A percentile compares a stretch with the other conserved stretches of the same genome.
These are phyloP conservation scores for Athene cunicularia DNA, from an alignment of 2,113 vertebrate genomes.

Conservation along the genomic window DNA sequence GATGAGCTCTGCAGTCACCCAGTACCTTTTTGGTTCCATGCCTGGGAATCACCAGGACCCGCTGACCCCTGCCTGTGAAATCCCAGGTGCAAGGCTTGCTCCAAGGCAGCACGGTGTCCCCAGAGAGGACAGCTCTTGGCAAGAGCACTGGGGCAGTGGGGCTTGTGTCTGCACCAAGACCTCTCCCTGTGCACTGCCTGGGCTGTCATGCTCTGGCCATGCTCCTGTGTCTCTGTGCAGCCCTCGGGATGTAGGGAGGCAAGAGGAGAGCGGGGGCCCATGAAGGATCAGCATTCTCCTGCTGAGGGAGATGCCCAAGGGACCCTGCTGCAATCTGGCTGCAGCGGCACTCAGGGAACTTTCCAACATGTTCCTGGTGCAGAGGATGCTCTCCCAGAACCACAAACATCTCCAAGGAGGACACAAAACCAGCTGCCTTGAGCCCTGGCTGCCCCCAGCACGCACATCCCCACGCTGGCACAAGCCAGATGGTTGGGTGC, in stretches of 20 bases:
- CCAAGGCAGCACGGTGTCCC: neutral
- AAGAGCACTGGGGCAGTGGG: neutral
- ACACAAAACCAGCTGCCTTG: neutral
- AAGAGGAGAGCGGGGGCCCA: neutral
- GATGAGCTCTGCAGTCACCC: neutral
- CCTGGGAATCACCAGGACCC: neutral
- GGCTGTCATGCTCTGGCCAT: neutral
- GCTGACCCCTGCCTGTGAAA: neutral
- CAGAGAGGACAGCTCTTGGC: neutral
- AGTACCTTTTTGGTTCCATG: neutral
- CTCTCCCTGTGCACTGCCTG: neutral
- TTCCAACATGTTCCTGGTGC: fast-evolving
- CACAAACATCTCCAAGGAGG: neutral
- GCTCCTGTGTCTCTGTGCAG: neutral
- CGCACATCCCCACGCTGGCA: neutral
- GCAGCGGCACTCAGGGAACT: neutral
- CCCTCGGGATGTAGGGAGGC: neutral
- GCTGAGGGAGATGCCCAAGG: neutral
- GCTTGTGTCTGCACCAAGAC: neutral
- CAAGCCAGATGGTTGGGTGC: neutral
- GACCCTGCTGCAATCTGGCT: neutral
- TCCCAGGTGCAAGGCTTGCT: neutral
- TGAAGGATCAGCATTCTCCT: neutral
- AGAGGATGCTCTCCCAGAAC: neutral
- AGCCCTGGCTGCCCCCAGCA: neutral